A percentile compares a stretch with the other conserved stretches of the same genome.
Conservation (phyloP, 2,888 invertebrate species). For the Thymelicus acteon region DNA sequence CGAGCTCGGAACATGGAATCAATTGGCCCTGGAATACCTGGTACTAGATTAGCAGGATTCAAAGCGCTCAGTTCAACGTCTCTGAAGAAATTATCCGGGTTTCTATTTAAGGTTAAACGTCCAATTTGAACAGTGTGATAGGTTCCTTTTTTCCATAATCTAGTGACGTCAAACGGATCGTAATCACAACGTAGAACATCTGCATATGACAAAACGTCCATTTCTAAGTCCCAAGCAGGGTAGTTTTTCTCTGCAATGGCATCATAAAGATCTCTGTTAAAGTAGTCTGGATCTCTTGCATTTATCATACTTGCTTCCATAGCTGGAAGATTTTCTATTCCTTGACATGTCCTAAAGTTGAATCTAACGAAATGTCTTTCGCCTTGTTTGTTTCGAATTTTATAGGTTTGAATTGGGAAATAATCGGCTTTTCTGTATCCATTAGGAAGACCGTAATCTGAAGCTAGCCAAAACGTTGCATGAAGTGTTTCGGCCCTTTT, state of each 20-base stretch:
- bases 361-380: constrained; percentile 92
- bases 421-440: constrained; percentile 96
- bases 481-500: constrained; percentile 92
- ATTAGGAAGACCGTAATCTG: constrained; percentile 95
- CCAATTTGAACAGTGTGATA: constrained; percentile 61
- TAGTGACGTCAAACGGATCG: constrained; percentile 67
- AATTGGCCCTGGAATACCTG: constrained; percentile 67
- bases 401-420: constrained; percentile 95
- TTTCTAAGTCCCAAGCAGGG: constrained; percentile 66
- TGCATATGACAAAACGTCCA: constrained; percentile 60
- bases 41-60: constrained; percentile 66
- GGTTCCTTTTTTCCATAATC: constrained; percentile 67
- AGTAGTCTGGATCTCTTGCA: constrained; percentile 92
- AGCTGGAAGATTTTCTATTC: constrained; percentile 89
- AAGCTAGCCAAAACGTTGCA: constrained; percentile 90
- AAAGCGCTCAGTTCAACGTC: constrained; percentile 60
- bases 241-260: constrained; percentile 89
- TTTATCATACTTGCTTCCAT: constrained; percentile 86
- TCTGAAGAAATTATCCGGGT: constrained; percentile 61
- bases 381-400: constrained; percentile 90
- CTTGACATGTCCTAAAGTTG: constrained; percentile 95
- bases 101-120: constrained; percentile 56
- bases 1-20: constrained; percentile 62
- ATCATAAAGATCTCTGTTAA: constrained; percentile 93
- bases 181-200: constrained; percentile 57